phyloP scores from a whole-genome alignment of 2,888 invertebrate species.

The Calephelis perditalis region DNA sequence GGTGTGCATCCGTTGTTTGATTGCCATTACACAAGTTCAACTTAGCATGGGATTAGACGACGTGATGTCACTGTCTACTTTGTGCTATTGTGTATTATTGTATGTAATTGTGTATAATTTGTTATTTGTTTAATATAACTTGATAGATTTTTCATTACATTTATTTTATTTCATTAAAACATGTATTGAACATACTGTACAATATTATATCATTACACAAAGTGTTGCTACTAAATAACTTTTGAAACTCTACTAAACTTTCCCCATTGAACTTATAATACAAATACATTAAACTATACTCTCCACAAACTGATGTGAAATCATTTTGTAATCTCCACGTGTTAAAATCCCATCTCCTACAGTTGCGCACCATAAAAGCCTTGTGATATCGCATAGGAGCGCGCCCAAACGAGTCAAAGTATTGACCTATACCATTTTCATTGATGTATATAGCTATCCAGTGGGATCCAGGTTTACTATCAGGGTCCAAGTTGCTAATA shows the following conservation, averaged over 20 bases:
- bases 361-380: background rate
- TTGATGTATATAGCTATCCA: slow-evolving; percentile 2
- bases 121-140: no score
- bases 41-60: no score
- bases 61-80: no score
- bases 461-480: background rate
- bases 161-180: no score
- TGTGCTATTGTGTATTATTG: no score
- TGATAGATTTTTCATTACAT: no score
- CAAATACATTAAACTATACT: background rate
- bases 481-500: background rate
- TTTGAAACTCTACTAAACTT: background rate
- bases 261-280: background rate
- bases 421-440: slow-evolving; percentile 1
- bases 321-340: background rate
- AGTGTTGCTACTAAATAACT: background rate
- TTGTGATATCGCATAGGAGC: background rate
- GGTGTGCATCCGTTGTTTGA: no score
- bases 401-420: background rate
- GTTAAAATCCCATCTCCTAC: background rate
- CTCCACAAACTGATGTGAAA: no score
- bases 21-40: no score
- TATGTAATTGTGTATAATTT: no score
- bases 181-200: background rate
- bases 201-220: background rate